Evolutionary conservation across 2,113 vertebrate species (phyloP).

Genomic region (Ailuropoda melanoleuca): DNA sequence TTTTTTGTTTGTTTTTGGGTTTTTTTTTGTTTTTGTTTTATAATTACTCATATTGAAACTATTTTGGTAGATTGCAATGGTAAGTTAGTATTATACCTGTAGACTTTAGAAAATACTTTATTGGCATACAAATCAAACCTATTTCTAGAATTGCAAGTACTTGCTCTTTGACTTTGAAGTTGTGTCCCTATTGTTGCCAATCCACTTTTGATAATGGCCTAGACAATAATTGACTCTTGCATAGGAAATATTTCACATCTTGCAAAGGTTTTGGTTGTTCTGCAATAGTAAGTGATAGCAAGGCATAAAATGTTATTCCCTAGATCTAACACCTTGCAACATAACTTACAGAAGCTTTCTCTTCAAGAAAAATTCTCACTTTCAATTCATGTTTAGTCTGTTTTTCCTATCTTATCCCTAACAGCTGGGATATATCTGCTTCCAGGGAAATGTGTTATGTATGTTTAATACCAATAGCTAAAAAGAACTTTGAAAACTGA

Average conservation of each 20-base stretch:
- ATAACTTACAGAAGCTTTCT: conserved; percentile 71
- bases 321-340: conserved; percentile 58
- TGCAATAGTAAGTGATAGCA: conserved; percentile 28
- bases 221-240: conserved; percentile 51
- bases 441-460: conserved; percentile 80
- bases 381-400: conserved; percentile 75
- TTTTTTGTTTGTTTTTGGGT: too few species aligned
- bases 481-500: conserved; percentile 78
- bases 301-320: conserved; percentile 67
- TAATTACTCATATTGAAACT: background rate
- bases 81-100: background rate
- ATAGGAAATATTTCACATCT: conserved; percentile 52
- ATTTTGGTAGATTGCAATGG: background rate
- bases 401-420: conserved; percentile 79
- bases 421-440: conserved; percentile 79
- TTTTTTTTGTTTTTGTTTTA: background rate
- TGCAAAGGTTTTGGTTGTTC: conserved; percentile 53
- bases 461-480: conserved; percentile 81
- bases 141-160: background rate
- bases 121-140: background rate
- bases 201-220: background rate
- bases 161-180: conserved; percentile 47
- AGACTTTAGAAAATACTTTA: background rate
- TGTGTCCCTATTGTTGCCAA: conserved; percentile 25
- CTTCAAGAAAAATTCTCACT: conserved; percentile 77